Percentiles rank a stretch among this genome's conserved stretches.
Conservation (phyloP, 2,113 vertebrate genomes). For the Scophthalmus maximus region DNA sequence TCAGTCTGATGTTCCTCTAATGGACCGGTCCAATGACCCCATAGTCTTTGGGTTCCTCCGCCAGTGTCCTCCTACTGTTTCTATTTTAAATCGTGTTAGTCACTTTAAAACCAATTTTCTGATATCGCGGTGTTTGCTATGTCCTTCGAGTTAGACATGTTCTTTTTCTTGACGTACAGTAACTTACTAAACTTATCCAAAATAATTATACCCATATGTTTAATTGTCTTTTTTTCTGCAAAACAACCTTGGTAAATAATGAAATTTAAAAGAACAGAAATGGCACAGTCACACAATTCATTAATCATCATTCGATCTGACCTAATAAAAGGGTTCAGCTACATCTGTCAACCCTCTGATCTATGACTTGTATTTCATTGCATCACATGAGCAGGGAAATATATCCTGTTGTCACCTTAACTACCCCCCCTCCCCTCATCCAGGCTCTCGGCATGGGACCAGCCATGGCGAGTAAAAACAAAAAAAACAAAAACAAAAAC, state of each 20-base stretch:
- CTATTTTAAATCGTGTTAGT: slow-evolving; percentile 2
- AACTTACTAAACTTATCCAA: not conserved
- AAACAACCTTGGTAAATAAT: slow-evolving; percentile 2
- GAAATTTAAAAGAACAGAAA: slow-evolving; percentile 19
- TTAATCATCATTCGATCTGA: slow-evolving; percentile 52
- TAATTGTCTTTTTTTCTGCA: not conserved
- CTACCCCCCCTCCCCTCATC: not conserved
- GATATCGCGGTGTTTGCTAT: not conserved
- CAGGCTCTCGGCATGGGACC: slow-evolving; percentile 46
- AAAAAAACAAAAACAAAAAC: slow-evolving; percentile 19
- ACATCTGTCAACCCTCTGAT: slow-evolving; percentile 56
- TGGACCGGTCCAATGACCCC: slow-evolving; percentile 49
- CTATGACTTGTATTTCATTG: slow-evolving; percentile 57
- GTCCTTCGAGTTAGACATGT: too few species aligned
- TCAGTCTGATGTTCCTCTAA: slow-evolving; percentile 58
- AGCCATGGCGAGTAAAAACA: slow-evolving; percentile 30
- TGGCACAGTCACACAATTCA: slow-evolving; percentile 19
- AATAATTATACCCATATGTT: not conserved
- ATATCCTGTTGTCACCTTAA: slow-evolving; percentile 58
- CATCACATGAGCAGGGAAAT: slow-evolving; percentile 48
- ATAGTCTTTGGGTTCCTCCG: slow-evolving; percentile 40
- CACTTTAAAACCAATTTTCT: slow-evolving; percentile 4
- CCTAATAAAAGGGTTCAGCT: slow-evolving; percentile 48
- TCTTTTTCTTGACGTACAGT: not conserved
- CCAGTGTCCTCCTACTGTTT: slow-evolving; percentile 8